Conservation (phyloP, 2,797 vertebrate genomes). For the Periophthalmus magnuspinnatus region DNA sequence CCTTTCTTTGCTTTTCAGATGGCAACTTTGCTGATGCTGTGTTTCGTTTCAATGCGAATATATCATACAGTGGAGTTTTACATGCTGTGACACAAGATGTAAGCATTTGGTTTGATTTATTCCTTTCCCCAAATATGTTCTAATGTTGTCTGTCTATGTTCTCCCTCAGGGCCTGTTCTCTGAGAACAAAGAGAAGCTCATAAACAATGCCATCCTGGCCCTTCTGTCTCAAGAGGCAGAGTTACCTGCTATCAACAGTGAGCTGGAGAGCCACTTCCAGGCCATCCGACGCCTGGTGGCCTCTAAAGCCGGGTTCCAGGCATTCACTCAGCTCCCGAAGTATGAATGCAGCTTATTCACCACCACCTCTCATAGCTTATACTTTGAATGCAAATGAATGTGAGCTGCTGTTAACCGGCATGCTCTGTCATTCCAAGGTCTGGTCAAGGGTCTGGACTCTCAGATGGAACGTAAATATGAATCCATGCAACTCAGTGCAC, state of each 20-base stretch:
- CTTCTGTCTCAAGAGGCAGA: conserved; percentile 94
- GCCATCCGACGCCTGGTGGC: conserved; percentile 94
- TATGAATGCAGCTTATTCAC: conserved; percentile 65
- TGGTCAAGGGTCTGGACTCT: conserved; percentile 78
- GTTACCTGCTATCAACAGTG: conserved; percentile 83
- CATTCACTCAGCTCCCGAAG: conserved; percentile 98
- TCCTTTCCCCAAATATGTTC: conserved; percentile 4
- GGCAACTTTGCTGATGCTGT: conserved; percentile 96
- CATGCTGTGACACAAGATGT: conserved; percentile 99
- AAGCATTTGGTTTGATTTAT: conserved; percentile 63
- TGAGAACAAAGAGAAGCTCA: conserved; percentile 99
- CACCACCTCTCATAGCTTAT: conserved; percentile 21
- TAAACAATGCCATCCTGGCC: conserved; percentile 95
- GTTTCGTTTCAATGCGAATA: conserved; percentile 96
- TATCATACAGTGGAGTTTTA: conserved; percentile 97
- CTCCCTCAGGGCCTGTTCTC: conserved; percentile 90
- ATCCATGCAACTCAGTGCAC: conserved; percentile 78
- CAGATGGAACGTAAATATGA: conserved; percentile 81
- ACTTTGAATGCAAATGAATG: conserved; percentile 28
- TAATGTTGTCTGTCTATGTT: background rate
- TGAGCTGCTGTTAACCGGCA: conserved; percentile 69
- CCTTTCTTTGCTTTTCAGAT: conserved; percentile 70
- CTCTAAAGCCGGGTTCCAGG: conserved; percentile 98
- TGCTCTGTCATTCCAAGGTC: conserved; percentile 81
- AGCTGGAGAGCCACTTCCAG: conserved; percentile 98